Evolutionary conservation across 1,140 invertebrate genomes (phyloP).

Genomic region (Sarcophaga peregrina): DNA sequence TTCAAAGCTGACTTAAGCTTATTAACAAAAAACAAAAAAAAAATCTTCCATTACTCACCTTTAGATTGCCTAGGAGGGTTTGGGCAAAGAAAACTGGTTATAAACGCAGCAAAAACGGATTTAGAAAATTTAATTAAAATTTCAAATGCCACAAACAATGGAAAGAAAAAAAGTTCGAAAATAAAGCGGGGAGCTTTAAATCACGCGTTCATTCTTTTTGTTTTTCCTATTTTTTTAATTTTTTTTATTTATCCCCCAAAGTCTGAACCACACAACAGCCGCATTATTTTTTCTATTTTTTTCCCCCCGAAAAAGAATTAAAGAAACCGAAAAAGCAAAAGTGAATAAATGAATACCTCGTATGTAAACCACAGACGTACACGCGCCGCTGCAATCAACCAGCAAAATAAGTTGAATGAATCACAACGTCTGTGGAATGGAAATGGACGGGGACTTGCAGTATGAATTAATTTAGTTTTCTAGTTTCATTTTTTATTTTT

Average conservation of each 20-base stretch:
- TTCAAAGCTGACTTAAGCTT: too few species aligned
- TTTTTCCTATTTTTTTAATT: too few species aligned
- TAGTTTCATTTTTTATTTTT: too few species aligned
- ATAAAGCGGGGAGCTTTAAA: not conserved
- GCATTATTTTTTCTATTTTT: not conserved
- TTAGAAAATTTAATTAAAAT: slow-evolving; percentile 23
- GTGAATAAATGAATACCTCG: not conserved
- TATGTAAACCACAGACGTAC: too few species aligned
- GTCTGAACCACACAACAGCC: not conserved
- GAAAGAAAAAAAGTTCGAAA: not conserved
- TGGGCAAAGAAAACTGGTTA: not conserved
- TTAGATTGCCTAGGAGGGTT: too few species aligned
- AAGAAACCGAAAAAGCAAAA: not conserved
- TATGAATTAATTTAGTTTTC: too few species aligned
- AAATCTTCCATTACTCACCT: too few species aligned
- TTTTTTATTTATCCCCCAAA: too few species aligned
- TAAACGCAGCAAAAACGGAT: not conserved
- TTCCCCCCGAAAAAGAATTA: not conserved
- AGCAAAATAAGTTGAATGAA: slow-evolving; percentile 1
- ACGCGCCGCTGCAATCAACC: not conserved
- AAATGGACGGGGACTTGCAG: too few species aligned
- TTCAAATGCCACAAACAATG: not conserved
- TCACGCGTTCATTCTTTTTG: not conserved
- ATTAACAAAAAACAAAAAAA: too few species aligned
- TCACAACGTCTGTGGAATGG: not conserved